Percentiles rank a stretch among this genome's conserved stretches.
These are phyloP conservation scores for Sapayoa aenigma DNA, from an alignment of 2,113 vertebrate genomes.

Conservation along the genomic window DNA sequence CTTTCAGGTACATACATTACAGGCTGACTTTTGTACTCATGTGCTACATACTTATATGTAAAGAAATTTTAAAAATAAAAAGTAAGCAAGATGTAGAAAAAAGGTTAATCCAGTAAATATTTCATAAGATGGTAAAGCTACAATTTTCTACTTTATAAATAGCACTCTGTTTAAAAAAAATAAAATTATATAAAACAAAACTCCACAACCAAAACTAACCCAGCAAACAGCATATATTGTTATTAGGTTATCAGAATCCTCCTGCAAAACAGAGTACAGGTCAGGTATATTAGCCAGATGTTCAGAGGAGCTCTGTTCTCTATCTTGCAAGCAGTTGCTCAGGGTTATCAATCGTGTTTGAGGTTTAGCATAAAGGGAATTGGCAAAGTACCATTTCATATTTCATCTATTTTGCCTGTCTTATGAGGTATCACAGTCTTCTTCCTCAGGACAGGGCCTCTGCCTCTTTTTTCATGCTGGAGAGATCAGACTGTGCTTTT, in stretches of 20 bases:
- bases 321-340: not conserved
- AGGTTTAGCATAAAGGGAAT: not conserved
- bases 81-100: not conserved
- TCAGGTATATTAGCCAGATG: not conserved
- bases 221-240: not conserved
- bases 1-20: not conserved
- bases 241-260: not conserved
- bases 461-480: not conserved
- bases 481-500: not conserved
- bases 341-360: not conserved
- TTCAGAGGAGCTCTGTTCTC: not conserved
- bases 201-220: not conserved
- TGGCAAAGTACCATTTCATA: not conserved
- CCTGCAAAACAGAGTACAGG: not conserved
- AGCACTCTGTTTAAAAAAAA: not conserved
- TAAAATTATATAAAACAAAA: not conserved
- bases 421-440: not conserved
- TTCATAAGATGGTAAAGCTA: not conserved
- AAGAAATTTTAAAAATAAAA: not conserved
- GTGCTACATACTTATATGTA: not conserved
- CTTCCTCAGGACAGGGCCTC: not conserved
- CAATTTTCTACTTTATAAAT: not conserved
- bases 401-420: not conserved
- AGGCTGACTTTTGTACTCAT: not conserved
- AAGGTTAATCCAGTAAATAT: not conserved